Conservation (phyloP, 2,113 vertebrate species). For the Phyllostomus discolor region DNA sequence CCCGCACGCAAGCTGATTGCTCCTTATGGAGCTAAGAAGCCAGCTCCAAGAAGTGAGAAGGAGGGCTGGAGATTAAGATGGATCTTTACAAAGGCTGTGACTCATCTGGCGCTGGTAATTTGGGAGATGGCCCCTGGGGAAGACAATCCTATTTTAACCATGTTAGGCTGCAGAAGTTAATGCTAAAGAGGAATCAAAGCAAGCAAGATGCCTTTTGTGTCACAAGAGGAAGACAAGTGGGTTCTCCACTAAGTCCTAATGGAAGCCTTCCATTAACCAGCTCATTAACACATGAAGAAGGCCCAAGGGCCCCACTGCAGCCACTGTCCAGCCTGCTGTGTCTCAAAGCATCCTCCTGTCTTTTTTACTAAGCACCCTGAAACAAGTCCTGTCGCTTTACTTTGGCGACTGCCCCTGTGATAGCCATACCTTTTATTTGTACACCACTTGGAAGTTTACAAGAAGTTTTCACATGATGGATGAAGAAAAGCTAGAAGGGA, state of each 20-base stretch:
- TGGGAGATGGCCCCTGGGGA: not conserved
- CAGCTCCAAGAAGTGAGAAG: not conserved
- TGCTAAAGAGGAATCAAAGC: slow-evolving; percentile 40
- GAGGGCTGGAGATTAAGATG: not conserved
- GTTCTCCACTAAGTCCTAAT: slow-evolving; percentile 1
- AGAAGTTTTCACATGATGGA: not conserved
- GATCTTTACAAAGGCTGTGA: not conserved
- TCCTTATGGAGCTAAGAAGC: not conserved
- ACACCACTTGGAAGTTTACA: not conserved
- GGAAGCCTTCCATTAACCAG: not conserved
- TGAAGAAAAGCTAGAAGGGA: not conserved
- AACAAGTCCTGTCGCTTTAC: not conserved
- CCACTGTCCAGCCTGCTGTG: not conserved
- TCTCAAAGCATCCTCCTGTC: not conserved
- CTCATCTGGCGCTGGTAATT: not conserved
- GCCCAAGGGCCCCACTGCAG: not conserved
- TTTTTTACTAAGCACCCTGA: not conserved
- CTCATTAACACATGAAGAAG: not conserved
- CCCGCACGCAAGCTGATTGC: not conserved
- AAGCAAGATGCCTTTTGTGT: slow-evolving; percentile 36
- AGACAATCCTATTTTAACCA: slow-evolving; percentile 33
- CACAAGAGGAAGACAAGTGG: slow-evolving; percentile 38
- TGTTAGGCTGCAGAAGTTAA: slow-evolving; percentile 41
- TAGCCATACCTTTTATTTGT: not conserved
- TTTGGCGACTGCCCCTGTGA: not conserved